Base-by-base conservation (phyloP, 2,888 invertebrate genomes). In the Microctonus brassicae region DNA sequence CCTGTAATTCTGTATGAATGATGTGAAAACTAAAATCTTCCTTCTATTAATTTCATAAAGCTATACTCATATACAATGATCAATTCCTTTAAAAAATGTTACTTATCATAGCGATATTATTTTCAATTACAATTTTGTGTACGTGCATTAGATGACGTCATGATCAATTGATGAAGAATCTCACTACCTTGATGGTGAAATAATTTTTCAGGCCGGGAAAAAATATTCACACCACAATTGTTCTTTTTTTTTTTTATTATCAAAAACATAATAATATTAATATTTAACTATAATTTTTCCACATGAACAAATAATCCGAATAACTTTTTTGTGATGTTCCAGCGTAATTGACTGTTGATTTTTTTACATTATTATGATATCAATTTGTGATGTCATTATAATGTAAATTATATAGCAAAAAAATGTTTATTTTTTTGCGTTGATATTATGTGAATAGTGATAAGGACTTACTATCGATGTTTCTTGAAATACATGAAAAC, bases 201-300 rank as follows among this genome's bases (percentile, higher is more conserved):
- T 53, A 65, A 34, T 36, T 65, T 65, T 70, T 73, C 76, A 76
- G 71, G 74, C 71, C 73, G 75, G 70, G 65, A 66, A 7, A 20
- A 73, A 70, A 69, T 71, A 52, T 69, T 73, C 57, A 72, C 69
- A 79, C 75, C 73, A 76, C 76, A 71, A 75, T 77, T 74, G 77
- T 79, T 77, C n/a, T 58, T 17, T 70, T 47, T 39, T 47, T 39
- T 65, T 76, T 76, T 73, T 78, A 20, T 33, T 62, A 22, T 22
- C 13, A 36, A 24, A 24, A 29, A 20, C 36, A 22, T 53, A 20
- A 22, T 53, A 20, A 83, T 79, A 82, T 81, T 80, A 81, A 83
- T 83, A 82, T 75, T 76, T 73, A 80, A 79, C 77, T 78, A 81
- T 86, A 87, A 83, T 83, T 86, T 87, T 87, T 87, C 82, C 84